A percentile compares a stretch with the other conserved stretches of the same genome.
Conservation (phyloP, 1,140 invertebrate species). For the Sycobia sp. region DNA sequence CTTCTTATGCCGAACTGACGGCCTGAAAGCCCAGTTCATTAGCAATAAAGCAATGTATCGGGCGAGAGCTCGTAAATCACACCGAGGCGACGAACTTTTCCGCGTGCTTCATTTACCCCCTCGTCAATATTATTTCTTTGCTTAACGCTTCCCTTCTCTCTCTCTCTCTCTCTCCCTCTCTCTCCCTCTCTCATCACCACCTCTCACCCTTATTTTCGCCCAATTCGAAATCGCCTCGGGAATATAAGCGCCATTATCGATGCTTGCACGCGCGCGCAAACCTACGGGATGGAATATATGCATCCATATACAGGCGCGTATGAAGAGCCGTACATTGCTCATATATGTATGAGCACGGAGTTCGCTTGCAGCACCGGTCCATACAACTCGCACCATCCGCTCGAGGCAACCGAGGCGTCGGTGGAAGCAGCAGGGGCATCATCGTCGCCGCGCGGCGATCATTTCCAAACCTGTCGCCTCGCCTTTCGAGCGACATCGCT, state of each 20-base stretch:
- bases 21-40: neutral
- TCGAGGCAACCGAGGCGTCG: too few relatives aligned
- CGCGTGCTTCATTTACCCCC: slow-evolving; percentile 8
- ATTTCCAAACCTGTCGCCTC: slow-evolving; percentile 56
- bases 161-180: neutral
- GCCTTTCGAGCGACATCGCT: slow-evolving; percentile 53
- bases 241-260: slow-evolving; percentile 6
- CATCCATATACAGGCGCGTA: too few relatives aligned
- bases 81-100: neutral
- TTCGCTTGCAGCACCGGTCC: too few relatives aligned
- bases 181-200: too few relatives aligned
- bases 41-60: neutral
- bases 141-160: slow-evolving; percentile 8
- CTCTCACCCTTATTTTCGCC: too few relatives aligned
- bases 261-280: neutral
- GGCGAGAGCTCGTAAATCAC: neutral
- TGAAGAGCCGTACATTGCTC: too few relatives aligned
- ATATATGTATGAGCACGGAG: too few relatives aligned
- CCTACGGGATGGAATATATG: too few relatives aligned
- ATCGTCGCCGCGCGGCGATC: slow-evolving; percentile 42
- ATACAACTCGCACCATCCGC: too few relatives aligned
- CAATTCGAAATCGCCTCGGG: too few relatives aligned
- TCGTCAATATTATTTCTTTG: slow-evolving; percentile 32
- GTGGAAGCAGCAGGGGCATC: too few relatives aligned
- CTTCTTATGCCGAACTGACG: too few relatives aligned